Base-by-base conservation (phyloP, 2,888 invertebrate species). In the Cinara cedri region DNA sequence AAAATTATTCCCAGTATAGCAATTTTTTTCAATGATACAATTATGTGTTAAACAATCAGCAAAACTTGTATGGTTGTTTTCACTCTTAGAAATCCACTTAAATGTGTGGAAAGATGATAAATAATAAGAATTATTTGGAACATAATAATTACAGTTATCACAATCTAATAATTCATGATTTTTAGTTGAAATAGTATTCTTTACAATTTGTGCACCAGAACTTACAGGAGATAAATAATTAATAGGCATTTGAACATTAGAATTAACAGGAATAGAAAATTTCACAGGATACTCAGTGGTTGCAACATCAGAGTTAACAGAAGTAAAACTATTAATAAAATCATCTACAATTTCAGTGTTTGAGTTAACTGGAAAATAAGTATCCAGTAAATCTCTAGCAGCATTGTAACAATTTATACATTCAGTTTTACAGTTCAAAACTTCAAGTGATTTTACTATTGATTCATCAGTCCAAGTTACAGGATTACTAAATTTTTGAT, bases 191-290 rank as follows among this genome's bases (percentile, higher is more conserved):
- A n/a, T n/a, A 1, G 62, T 51, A 62, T 51, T 70, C n/a, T 78
- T 70, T 42, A 42, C 21, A 34, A 62, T 78, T 70, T 68, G 46
- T 51, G 70, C 26, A 70, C 13, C 70, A 34, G 68, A 78, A 51
- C 13, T 51, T 3, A 60, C 21, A 49, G 78, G 49, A 46, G 55
- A 63, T 63, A 49, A 72, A 4, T 21, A 63, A 21, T 49, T 26
- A 42, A 1, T 16, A 24, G 42, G 10, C 9, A 21, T 42, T 71
- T 71, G 34, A 71, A 19, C n/a, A 21, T 16, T 55, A 42, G 51
- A 51, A 13, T 26, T 51, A 24, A 66, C 24, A 51, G 24, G 68
- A 49, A 24, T 26, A 51, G 11, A 51, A 51, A 11, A 10, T 51
- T 51, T 51, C 21, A 26, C 19, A 62, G n/a, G 4, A 14, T 4